Evolutionary conservation across 2,888 invertebrate species (phyloP).

Genomic region (Orthosia incerta): DNA sequence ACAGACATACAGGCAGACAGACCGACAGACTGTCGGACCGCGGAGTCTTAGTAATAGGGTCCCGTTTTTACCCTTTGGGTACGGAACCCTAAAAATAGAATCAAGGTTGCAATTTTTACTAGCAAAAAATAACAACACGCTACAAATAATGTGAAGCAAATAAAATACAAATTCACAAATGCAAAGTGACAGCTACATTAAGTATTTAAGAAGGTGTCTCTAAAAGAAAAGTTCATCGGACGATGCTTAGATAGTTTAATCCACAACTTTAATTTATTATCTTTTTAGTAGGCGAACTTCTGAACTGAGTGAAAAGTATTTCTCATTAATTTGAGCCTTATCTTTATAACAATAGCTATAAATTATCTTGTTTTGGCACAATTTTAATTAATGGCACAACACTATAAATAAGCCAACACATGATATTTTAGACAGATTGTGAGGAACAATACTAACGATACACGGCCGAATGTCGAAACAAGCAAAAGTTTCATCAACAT

Average conservation of each 20-base stretch:
- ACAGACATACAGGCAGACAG: too few species aligned
- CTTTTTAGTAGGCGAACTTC: constrained; percentile 19
- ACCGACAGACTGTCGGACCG: too few species aligned
- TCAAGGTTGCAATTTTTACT: neutral
- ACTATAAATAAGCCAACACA: neutral
- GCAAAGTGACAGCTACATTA: constrained; percentile 5
- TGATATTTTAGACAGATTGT: too few species aligned
- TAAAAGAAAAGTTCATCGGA: constrained; percentile 33
- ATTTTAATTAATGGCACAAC: constrained; percentile 20
- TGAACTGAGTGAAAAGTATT: constrained; percentile 25
- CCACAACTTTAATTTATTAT: constrained; percentile 39
- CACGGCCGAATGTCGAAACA: too few species aligned
- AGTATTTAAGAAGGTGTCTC: constrained; percentile 1
- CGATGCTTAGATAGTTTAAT: constrained; percentile 37
- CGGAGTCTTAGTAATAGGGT: too few species aligned
- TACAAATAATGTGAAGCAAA: neutral
- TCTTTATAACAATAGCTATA: constrained; percentile 17
- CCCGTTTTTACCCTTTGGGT: too few species aligned
- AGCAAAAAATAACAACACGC: neutral
- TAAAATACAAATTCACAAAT: constrained; percentile 20
- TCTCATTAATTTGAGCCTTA: constrained; percentile 25
- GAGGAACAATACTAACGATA: too few species aligned
- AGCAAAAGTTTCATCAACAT: too few species aligned
- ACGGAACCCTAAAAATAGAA: too few species aligned
- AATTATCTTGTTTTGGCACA: constrained; percentile 24